A percentile compares a stretch with the other conserved stretches of the same genome.
phyloP scores from a whole-genome alignment of 35 echinoderm and acorn worm species.

The Hemicentrotus pulcherrimus region DNA sequence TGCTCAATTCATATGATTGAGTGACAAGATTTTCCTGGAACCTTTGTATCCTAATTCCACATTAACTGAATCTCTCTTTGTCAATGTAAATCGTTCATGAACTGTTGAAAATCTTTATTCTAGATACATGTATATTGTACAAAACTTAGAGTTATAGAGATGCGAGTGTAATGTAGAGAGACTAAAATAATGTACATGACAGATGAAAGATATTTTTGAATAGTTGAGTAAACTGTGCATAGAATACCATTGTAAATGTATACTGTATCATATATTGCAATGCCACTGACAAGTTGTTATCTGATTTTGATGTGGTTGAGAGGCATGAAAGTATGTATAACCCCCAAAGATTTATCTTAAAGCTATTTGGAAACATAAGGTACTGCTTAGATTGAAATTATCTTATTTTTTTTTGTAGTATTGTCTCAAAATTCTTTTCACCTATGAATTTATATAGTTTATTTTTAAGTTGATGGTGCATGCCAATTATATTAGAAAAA shows the following conservation, averaged over 20 bases:
- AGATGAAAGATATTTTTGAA: background rate
- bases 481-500: background rate
- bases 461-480: background rate
- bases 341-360: no score
- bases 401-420: background rate
- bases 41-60: background rate
- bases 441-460: background rate
- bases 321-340: background rate
- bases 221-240: background rate
- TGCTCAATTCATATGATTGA: background rate
- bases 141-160: background rate
- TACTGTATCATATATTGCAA: background rate
- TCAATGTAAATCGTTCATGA: no score
- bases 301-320: background rate
- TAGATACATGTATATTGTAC: background rate
- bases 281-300: background rate
- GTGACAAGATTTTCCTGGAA: background rate
- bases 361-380: background rate
- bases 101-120: background rate
- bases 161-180: background rate
- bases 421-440: background rate
- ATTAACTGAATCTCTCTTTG: background rate
- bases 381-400: background rate
- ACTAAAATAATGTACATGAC: background rate
- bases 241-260: no score